Base-by-base conservation (phyloP, 2,888 invertebrate genomes). In the Theristus sp. region DNA sequence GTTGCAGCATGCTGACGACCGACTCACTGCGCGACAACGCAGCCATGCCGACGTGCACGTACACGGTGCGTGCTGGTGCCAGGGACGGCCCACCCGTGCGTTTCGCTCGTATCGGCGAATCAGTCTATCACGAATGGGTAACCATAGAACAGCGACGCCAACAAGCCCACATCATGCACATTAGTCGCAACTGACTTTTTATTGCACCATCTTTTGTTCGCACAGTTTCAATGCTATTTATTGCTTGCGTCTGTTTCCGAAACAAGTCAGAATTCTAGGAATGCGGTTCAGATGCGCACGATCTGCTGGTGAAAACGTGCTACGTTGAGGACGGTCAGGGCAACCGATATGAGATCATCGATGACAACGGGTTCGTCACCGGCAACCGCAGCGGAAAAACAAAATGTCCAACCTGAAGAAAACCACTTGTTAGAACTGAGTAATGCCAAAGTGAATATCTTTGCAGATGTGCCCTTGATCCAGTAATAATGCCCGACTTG, bases 301-400 rank as follows among this genome's bases (percentile, higher is more conserved):
- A 30, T 22, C 47, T 62, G 22, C 28, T 62, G 25, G 56, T 62
- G 25, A 61, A 61, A 28, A 55, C n/a, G 6, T 62, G 62, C 29
- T 61, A 27, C 31, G 62, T 62, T 1, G 62, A 62, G 49, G 62
- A 62, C 38, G 62, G 62, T n/a, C 58, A 54, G 26, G 60, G 61
- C 27, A 58, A 55, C 30, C 28, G 28, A 30, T 49, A 61, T 6
- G 31, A 61, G 30, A 57, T 62, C n/a, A 22, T 62, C 17, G 62
- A 62, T 56, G 58, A 54, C 13, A 56, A 13, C 28, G 56, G 56
- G 49, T 38, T 13, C 38, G 38, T 38, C 38, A 20, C 6, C 38
- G 10, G 38, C 6, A 38, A 6, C 38, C 20, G 38, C 38, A 38
- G 13, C 10, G 13, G 38, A 20, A 6, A 20, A 38, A 38, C n/a